Conservation (phyloP, 2,888 invertebrate genomes). For the Chaetogeoica ovagalla region DNA sequence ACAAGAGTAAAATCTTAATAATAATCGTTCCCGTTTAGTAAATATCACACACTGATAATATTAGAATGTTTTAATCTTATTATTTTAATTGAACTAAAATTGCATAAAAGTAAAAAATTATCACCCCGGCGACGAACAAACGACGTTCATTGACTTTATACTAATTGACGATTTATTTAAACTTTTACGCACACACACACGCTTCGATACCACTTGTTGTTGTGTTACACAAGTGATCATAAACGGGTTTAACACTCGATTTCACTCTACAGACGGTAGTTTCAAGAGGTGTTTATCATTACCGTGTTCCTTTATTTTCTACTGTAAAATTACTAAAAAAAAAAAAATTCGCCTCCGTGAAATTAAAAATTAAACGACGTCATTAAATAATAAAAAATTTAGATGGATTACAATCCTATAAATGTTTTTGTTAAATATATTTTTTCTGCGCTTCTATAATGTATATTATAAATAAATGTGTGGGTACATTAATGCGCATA, state of each 20-base stretch:
- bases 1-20: too few relatives aligned
- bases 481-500: too few relatives aligned
- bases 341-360: background rate
- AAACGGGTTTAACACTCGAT: background rate
- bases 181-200: background rate
- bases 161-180: conserved; percentile 3
- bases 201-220: background rate
- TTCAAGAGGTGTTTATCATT: conserved; percentile 1
- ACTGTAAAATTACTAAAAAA: background rate
- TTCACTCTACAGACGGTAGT: background rate
- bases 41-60: background rate
- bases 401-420: background rate
- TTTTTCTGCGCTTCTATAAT: too few relatives aligned
- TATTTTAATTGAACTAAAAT: background rate
- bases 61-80: background rate
- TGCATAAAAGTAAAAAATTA: background rate
- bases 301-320: background rate
- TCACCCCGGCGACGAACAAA: background rate
- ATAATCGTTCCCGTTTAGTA: background rate
- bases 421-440: background rate
- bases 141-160: conserved; percentile 8
- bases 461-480: too few relatives aligned
- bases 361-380: background rate
- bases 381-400: background rate
- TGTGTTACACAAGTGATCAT: background rate